Conservation (phyloP, 2,113 vertebrate species). For the Lathamus discolor region DNA sequence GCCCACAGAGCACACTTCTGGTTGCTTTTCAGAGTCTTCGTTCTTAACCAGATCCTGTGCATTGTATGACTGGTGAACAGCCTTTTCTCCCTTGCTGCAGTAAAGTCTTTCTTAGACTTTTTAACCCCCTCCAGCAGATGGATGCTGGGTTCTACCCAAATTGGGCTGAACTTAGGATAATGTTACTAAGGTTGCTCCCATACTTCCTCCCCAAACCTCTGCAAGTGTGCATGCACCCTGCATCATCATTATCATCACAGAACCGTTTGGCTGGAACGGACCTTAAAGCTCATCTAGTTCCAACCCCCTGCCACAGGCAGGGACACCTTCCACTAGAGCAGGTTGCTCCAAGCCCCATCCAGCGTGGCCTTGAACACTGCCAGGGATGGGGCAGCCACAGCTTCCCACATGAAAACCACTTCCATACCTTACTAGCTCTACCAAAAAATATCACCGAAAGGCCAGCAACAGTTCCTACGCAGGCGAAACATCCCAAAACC, state of each 20-base stretch:
- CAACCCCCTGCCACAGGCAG: not conserved
- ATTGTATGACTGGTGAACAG: not conserved
- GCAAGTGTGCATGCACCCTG: not conserved
- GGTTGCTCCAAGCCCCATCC: not conserved
- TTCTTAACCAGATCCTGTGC: not conserved
- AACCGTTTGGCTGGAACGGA: not conserved
- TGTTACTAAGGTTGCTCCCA: not conserved
- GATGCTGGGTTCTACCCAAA: not conserved
- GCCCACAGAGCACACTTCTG: accelerated
- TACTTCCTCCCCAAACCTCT: not conserved
- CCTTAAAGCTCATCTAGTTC: not conserved
- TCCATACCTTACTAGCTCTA: not conserved
- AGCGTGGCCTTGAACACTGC: not conserved
- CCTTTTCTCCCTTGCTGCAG: not conserved
- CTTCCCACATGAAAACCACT: not conserved
- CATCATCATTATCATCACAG: not conserved
- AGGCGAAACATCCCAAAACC: not conserved
- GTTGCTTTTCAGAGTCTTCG: not conserved
- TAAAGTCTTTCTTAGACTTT: not conserved
- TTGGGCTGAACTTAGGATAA: not conserved
- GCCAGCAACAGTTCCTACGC: not conserved
- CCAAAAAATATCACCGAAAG: not conserved
- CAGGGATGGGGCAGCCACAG: not conserved
- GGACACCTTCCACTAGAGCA: not conserved
- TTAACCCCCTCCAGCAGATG: not conserved